Evolutionary conservation across 2,113 vertebrate genomes (phyloP).

Genomic region (Spilogale gracilis): DNA sequence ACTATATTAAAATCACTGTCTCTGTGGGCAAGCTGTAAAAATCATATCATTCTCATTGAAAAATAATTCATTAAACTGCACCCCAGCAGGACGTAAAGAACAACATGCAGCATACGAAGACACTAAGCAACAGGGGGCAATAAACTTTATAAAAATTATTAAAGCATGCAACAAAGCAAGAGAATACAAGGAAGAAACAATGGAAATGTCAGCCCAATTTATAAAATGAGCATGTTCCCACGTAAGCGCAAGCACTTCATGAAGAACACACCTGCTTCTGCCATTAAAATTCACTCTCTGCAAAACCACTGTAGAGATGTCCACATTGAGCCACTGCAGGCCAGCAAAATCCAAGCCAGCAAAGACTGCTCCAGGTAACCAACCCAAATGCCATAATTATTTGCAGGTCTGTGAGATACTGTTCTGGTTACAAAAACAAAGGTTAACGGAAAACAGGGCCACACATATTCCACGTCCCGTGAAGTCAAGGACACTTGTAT

Average conservation of each 20-base stretch:
- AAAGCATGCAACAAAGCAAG: conserved; percentile 83
- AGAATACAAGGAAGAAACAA: conserved; percentile 73
- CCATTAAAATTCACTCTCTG: conserved; percentile 75
- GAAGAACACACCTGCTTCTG: conserved; percentile 72
- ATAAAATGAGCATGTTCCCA: conserved; percentile 81
- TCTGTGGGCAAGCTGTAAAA: conserved; percentile 87
- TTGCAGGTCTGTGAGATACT: conserved; percentile 50
- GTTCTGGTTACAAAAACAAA: conserved; percentile 30
- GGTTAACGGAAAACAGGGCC: conserved; percentile 64
- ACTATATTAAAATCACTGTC: conserved; percentile 83
- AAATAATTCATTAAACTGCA: conserved; percentile 89
- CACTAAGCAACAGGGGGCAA: conserved; percentile 87
- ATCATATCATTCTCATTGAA: conserved; percentile 85
- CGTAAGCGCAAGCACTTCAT: conserved; percentile 48
- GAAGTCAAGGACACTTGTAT: background rate
- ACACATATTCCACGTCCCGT: background rate
- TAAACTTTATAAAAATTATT: conserved; percentile 89
- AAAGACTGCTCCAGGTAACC: conserved; percentile 43
- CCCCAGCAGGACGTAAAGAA: conserved; percentile 87
- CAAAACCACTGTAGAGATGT: conserved; percentile 62
- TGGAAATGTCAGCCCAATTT: conserved; percentile 80
- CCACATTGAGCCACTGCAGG: conserved; percentile 65
- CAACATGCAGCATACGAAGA: conserved; percentile 85
- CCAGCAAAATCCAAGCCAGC: conserved; percentile 56
- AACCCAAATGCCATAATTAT: conserved; percentile 57